Evolutionary conservation across 2,888 invertebrate genomes (phyloP).

Genomic region (Acanthosepion lycidas): DNA sequence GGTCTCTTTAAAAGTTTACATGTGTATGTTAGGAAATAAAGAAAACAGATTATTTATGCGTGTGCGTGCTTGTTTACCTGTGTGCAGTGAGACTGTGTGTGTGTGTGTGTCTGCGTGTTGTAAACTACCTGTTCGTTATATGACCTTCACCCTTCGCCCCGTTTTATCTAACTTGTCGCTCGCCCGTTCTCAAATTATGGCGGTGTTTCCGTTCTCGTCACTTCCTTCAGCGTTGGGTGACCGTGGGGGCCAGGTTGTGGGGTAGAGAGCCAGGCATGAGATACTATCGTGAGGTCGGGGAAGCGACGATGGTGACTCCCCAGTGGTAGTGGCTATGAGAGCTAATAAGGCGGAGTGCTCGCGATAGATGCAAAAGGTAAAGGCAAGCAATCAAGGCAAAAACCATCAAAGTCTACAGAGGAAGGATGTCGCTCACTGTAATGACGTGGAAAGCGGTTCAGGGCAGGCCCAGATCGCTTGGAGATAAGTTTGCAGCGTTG

Average conservation of each 20-base stretch:
- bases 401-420: conserved; percentile 24
- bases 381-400: background rate
- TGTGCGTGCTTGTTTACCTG: background rate
- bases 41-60: background rate
- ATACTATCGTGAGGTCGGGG: background rate
- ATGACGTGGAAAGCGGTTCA: background rate
- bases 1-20: too few relatives aligned
- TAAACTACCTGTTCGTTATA: background rate
- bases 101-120: too few relatives aligned
- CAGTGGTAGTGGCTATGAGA: background rate
- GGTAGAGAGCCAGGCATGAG: background rate
- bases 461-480: background rate
- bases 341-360: background rate
- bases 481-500: background rate
- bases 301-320: background rate
- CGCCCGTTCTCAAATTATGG: background rate
- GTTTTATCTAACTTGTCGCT: background rate
- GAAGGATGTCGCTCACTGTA: background rate
- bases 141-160: background rate
- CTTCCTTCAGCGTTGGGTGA: background rate
- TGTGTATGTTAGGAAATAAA: too few relatives aligned
- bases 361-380: conserved; percentile 33
- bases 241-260: background rate
- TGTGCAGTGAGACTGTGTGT: background rate
- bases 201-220: conserved; percentile 33